These are phyloP conservation scores for Lethenteron reissneri DNA, from an alignment of 2,113 vertebrate genomes.

Conservation along the genomic window DNA sequence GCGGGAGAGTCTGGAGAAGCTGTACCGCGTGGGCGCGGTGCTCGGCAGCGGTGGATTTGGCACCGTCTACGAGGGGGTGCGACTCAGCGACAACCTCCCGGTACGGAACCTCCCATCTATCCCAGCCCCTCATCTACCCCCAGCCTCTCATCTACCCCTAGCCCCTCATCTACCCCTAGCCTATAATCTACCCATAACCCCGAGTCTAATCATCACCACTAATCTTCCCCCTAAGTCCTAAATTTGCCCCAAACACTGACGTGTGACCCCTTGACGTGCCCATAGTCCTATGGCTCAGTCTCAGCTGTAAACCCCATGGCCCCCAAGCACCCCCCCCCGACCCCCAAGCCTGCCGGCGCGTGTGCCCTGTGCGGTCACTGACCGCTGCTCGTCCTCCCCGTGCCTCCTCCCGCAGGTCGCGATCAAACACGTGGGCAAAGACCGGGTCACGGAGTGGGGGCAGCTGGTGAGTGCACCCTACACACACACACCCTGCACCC, in stretches of 20 bases:
- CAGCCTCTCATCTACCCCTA: no score
- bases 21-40: conserved; percentile 76
- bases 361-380: neutral
- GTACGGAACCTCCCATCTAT: conserved; percentile 23
- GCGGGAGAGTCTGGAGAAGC: conserved; percentile 66
- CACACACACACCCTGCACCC: neutral
- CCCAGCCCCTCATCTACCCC: neutral
- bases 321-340: neutral
- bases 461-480: conserved; percentile 42
- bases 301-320: neutral
- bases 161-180: no score
- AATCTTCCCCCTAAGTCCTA: no score
- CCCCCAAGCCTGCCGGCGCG: neutral
- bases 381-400: neutral
- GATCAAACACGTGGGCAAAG: conserved; percentile 73
- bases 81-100: conserved; percentile 64
- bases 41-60: conserved; percentile 83
- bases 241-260: no score
- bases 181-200: no score
- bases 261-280: no score
- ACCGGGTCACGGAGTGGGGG: conserved; percentile 75
- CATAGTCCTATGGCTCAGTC: no score
- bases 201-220: no score
- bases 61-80: conserved; percentile 62
- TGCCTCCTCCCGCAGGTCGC: conserved; percentile 61